Percentiles rank a stretch among this genome's conserved stretches.
These are phyloP conservation scores for Drosophila mercatorum DNA, from an alignment of 2,888 invertebrate genomes.

Conservation along the genomic window DNA sequence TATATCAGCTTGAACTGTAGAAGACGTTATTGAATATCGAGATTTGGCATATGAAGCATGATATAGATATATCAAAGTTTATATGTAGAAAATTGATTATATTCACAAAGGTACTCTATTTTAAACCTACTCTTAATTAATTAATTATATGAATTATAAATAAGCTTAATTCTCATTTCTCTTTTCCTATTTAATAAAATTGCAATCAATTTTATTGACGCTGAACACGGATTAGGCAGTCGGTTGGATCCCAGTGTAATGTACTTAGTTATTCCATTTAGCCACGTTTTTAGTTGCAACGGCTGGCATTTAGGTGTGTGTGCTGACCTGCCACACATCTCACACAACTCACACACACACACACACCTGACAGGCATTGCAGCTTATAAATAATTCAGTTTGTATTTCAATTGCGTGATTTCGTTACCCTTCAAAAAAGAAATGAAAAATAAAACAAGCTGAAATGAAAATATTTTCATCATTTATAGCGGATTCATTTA, in stretches of 20 bases:
- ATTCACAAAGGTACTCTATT: too few relatives aligned
- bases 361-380: background rate
- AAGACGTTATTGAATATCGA: too few relatives aligned
- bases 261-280: constrained; percentile 14
- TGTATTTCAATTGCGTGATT: constrained; percentile 67
- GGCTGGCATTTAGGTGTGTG: constrained; percentile 35
- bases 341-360: background rate
- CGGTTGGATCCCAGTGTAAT: constrained; percentile 3
- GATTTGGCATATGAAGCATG: background rate
- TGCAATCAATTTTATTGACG: background rate
- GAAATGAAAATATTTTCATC: constrained; percentile 18
- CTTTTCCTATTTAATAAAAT: background rate
- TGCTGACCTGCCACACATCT: constrained; percentile 28
- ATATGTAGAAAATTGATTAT: too few relatives aligned
- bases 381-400: constrained; percentile 70
- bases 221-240: background rate
- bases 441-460: constrained; percentile 1
- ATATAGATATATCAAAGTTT: too few relatives aligned
- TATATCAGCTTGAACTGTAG: too few relatives aligned
- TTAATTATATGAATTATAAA: background rate
- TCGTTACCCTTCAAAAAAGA: constrained; percentile 49
- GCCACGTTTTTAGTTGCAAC: constrained; percentile 24
- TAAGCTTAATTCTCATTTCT: background rate
- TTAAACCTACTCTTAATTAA: background rate
- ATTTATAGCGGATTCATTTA: constrained; percentile 41